These are phyloP conservation scores for Chaunax sp. DNA, from an alignment of 2,797 vertebrate genomes.

Conservation along the genomic window DNA sequence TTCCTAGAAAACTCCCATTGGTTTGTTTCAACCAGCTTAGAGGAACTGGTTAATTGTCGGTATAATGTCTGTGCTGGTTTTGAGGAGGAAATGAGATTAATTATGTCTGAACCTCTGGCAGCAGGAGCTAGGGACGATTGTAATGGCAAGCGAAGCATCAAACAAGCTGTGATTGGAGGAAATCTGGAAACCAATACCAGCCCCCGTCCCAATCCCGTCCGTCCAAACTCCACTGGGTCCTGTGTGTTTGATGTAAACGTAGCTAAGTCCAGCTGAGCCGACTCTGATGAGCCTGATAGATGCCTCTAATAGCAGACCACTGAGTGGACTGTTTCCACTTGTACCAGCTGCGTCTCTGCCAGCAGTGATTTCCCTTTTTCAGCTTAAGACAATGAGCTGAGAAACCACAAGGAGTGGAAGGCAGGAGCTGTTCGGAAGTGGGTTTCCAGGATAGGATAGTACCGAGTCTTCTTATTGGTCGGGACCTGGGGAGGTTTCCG, in stretches of 20 bases:
- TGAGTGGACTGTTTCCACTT: conserved; percentile 53
- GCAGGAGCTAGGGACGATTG: conserved; percentile 25
- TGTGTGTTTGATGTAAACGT: conserved; percentile 28
- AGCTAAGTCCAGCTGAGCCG: conserved; percentile 27
- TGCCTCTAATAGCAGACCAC: conserved; percentile 47
- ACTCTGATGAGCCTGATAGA: conserved; percentile 49
- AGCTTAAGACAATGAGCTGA: conserved; percentile 65
- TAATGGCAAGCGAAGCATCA: conserved; percentile 55
- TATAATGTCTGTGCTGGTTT: conserved; percentile 51
- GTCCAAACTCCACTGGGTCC: conserved; percentile 41
- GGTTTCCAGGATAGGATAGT: conserved; percentile 54
- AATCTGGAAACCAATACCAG: conserved; percentile 47
- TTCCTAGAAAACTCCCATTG: conserved; percentile 21
- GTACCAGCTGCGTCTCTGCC: conserved; percentile 44
- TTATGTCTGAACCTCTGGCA: conserved; percentile 52
- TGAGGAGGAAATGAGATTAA: conserved; percentile 68
- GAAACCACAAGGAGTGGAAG: conserved; percentile 65
- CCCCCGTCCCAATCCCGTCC: conserved; percentile 30
- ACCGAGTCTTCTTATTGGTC: conserved; percentile 63
- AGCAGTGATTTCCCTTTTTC: conserved; percentile 60
- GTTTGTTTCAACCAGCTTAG: conserved; percentile 32
- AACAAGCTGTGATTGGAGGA: conserved; percentile 46
- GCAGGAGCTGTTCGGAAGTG: conserved; percentile 60
- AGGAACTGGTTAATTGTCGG: conserved; percentile 45
- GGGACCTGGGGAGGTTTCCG: conserved; percentile 56